These are phyloP conservation scores for Podilymbus podiceps DNA, from an alignment of 2,113 vertebrate genomes.

Conservation along the genomic window DNA sequence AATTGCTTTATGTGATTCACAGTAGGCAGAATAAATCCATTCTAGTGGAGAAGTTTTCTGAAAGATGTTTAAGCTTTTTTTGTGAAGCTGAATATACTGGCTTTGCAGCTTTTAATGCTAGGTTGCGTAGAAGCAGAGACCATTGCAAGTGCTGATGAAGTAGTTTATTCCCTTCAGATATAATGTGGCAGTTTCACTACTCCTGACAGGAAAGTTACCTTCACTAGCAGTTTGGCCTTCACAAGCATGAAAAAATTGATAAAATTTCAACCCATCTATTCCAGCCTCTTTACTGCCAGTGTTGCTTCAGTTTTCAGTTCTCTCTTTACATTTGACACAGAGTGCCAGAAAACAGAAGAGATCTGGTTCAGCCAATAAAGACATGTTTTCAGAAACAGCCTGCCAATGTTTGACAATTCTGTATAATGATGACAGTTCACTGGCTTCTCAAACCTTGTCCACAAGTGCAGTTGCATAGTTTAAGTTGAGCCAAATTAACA, in stretches of 20 bases:
- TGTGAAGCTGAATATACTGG: background rate
- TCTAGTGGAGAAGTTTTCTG: background rate
- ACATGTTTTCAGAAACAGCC: background rate
- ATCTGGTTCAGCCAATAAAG: background rate
- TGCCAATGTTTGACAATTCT: background rate
- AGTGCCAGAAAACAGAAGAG: background rate
- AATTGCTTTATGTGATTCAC: background rate
- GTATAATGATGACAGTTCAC: background rate
- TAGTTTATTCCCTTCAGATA: background rate
- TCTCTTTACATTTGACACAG: background rate
- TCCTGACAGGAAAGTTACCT: background rate
- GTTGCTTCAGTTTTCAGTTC: background rate
- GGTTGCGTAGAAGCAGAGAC: background rate
- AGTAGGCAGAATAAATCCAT: background rate
- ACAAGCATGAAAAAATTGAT: background rate
- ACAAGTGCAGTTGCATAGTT: background rate
- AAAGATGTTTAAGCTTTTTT: background rate
- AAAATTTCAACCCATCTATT: background rate
- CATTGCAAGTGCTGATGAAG: background rate
- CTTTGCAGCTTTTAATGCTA: background rate
- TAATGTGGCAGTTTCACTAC: background rate
- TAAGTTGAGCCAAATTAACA: background rate
- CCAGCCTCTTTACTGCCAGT: background rate
- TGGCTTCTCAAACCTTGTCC: conserved; percentile 14
- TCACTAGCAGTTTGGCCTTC: background rate